Percentiles rank a stretch among this genome's conserved stretches.
phyloP scores from a whole-genome alignment of 2,113 vertebrate genomes.

The Aegithalos caudatus region DNA sequence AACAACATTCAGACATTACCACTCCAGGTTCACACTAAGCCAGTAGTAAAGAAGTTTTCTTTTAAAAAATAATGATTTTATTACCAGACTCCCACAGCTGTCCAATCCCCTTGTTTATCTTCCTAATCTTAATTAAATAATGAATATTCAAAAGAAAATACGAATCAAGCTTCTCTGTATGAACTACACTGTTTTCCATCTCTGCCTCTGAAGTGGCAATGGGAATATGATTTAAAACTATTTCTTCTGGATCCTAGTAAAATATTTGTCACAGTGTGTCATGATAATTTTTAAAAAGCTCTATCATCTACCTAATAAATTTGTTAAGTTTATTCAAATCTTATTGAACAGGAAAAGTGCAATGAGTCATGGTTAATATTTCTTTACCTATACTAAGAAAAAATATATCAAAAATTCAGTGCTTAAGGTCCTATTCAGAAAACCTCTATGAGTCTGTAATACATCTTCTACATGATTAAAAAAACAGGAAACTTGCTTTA shows the following conservation, averaged over 20 bases:
- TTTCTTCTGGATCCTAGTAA: constrained; percentile 41
- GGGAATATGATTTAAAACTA: constrained; percentile 26
- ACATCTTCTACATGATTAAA: constrained; percentile 55
- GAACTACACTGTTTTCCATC: neutral
- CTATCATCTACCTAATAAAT: constrained; percentile 43
- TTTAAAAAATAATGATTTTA: neutral
- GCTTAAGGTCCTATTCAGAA: constrained; percentile 50
- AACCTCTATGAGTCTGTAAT: constrained; percentile 42
- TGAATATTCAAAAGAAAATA: constrained; percentile 60
- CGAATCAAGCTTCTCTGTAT: neutral
- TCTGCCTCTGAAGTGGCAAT: constrained; percentile 1
- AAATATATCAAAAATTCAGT: constrained; percentile 41
- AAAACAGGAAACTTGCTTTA: constrained; percentile 57
- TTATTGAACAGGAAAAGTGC: constrained; percentile 28
- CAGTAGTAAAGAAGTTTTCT: neutral
- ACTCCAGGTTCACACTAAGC: neutral
- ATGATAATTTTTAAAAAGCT: constrained; percentile 44
- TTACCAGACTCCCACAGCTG: constrained; percentile 15
- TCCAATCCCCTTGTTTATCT: constrained; percentile 43
- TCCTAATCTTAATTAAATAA: constrained; percentile 57
- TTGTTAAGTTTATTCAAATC: constrained; percentile 48
- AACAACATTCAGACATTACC: neutral
- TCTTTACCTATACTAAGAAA: constrained; percentile 53
- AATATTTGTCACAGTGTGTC: constrained; percentile 51
- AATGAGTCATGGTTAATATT: constrained; percentile 53